These are phyloP conservation scores for Psittacula derbiana DNA, from an alignment of 2,797 vertebrate genomes.

Conservation along the genomic window DNA sequence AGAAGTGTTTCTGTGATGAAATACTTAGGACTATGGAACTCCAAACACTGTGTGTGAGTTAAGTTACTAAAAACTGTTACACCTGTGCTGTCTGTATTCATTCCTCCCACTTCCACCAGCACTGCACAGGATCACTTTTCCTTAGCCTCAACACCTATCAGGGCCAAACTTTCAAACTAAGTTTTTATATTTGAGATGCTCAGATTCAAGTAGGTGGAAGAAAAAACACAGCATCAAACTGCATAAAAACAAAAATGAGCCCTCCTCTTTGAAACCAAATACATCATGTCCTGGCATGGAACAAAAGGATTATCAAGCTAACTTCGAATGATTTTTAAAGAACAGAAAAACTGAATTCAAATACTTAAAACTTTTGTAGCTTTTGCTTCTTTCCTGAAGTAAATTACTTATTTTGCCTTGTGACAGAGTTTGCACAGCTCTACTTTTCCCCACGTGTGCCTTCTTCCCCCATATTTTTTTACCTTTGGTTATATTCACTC, in stretches of 20 bases:
- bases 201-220: not conserved
- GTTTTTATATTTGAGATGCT: not conserved
- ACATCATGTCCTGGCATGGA: not conserved
- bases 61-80: not conserved
- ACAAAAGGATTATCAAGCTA: not conserved
- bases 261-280: not conserved
- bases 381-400: not conserved
- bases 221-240: not conserved
- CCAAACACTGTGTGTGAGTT: not conserved
- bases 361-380: not conserved
- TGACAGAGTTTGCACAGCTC: not conserved
- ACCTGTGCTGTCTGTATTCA: not conserved
- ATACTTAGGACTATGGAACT: not conserved
- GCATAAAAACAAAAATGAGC: not conserved
- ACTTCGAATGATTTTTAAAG: not conserved
- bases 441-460: not conserved
- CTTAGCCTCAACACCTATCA: not conserved
- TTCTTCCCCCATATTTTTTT: not conserved
- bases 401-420: not conserved
- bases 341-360: not conserved
- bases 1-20: not conserved
- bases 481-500: not conserved
- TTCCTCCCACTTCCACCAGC: not conserved
- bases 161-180: not conserved
- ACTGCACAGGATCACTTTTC: rapidly evolving